Evolutionary conservation across 2,797 vertebrate genomes (phyloP).

Genomic region (Anomalospiza imberbis): DNA sequence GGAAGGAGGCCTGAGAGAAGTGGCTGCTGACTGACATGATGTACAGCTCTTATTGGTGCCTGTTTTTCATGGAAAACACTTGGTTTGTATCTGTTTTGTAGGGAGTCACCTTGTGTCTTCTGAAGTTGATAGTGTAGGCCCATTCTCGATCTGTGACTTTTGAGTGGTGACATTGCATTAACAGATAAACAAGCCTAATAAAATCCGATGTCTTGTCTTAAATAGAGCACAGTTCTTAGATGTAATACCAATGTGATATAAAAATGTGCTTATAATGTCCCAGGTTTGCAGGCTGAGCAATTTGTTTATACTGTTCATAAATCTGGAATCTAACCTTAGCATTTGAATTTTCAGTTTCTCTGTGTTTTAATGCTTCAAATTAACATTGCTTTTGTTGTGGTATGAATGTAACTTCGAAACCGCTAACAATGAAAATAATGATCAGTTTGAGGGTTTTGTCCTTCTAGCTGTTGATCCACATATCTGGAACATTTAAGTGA

Average conservation of each 20-base stretch:
- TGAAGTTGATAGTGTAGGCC: not conserved
- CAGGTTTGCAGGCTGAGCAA: not conserved
- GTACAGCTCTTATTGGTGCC: rapidly evolving
- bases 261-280: not conserved
- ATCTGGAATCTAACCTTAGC: not conserved
- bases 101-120: not conserved
- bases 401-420: not conserved
- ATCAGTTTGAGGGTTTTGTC: not conserved
- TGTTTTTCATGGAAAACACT: not conserved
- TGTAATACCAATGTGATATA: not conserved
- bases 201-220: not conserved
- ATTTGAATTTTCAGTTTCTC: not conserved
- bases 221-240: not conserved
- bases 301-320: not conserved
- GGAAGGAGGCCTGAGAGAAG: not conserved
- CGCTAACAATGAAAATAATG: not conserved
- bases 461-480: not conserved
- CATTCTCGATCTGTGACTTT: not conserved
- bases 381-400: not conserved
- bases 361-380: not conserved
- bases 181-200: not conserved
- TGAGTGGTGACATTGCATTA: not conserved
- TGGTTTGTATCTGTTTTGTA: not conserved
- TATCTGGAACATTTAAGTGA: conserved; percentile 10
- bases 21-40: not conserved